Conservation (phyloP, 2,888 invertebrate genomes). For the Thereva nobilitata region DNA sequence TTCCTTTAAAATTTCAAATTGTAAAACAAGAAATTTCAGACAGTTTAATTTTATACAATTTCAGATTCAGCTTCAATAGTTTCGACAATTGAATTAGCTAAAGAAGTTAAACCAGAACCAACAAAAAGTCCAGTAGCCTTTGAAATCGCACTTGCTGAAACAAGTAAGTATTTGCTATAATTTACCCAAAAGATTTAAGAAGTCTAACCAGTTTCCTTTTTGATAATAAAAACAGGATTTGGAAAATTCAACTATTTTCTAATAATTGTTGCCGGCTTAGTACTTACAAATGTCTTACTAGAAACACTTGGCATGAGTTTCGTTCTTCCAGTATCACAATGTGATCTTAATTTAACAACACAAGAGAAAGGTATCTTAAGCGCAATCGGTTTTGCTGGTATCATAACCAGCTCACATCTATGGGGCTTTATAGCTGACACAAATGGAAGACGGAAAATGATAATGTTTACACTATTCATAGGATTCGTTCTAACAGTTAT, state of each 20-base stretch:
- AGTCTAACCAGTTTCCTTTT: not conserved
- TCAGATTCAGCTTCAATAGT: conserved; percentile 16
- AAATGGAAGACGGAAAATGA: conserved; percentile 59
- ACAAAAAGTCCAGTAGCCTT: conserved; percentile 9
- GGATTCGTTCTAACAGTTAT: conserved; percentile 59
- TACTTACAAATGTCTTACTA: conserved; percentile 59
- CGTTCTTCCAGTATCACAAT: conserved; percentile 61
- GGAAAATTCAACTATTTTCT: conserved; percentile 61
- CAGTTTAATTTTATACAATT: not conserved
- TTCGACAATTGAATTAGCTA: conserved; percentile 23
- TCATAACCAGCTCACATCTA: conserved; percentile 61
- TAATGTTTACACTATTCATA: conserved; percentile 58
- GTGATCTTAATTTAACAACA: conserved; percentile 56
- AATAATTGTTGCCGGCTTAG: conserved; percentile 60
- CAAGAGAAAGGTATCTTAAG: conserved; percentile 56
- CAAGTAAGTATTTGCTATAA: conserved; percentile 20
- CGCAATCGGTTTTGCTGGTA: conserved; percentile 57
- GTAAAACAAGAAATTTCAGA: no score
- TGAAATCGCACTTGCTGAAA: conserved; percentile 33
- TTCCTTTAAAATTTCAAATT: no score
- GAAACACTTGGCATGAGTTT: conserved; percentile 61
- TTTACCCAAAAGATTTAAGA: not conserved
- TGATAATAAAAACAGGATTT: conserved; percentile 55
- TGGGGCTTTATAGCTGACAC: conserved; percentile 65
- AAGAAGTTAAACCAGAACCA: not conserved